phyloP scores from a whole-genome alignment of 2,888 invertebrate genomes.

The Prosopocoilus inquinatus region DNA sequence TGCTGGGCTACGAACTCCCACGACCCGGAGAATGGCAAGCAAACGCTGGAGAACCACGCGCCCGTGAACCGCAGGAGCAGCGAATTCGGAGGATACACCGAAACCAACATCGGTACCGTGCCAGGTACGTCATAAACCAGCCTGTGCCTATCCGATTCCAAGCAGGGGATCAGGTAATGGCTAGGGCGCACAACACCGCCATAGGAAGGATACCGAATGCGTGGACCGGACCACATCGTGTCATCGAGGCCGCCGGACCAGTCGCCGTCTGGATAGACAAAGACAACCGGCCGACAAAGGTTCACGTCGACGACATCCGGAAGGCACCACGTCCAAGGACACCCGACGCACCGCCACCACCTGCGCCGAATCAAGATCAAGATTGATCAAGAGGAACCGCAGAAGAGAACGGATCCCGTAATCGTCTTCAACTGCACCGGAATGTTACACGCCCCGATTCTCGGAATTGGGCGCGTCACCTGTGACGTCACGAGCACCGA shows the following conservation, averaged over 20 bases:
- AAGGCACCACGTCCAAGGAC: background rate
- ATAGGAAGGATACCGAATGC: background rate
- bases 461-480: too few relatives aligned
- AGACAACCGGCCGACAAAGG: background rate
- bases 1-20: conserved; percentile 17
- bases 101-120: background rate
- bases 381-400: background rate
- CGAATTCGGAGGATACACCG: background rate
- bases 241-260: background rate
- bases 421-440: too few relatives aligned
- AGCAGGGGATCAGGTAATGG: background rate
- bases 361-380: conserved; percentile 10
- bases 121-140: background rate
- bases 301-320: conserved; percentile 7
- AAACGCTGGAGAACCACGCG: background rate
- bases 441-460: too few relatives aligned
- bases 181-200: background rate
- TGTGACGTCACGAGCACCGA: too few relatives aligned
- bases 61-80: background rate
- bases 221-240: conserved; percentile 6
- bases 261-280: background rate
- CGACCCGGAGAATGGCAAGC: conserved; percentile 17
- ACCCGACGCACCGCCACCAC: background rate
- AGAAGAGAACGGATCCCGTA: background rate
- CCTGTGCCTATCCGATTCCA: background rate